Base-by-base conservation (phyloP, 2,797 vertebrate species). In the Stomatorhinus walkeri region DNA sequence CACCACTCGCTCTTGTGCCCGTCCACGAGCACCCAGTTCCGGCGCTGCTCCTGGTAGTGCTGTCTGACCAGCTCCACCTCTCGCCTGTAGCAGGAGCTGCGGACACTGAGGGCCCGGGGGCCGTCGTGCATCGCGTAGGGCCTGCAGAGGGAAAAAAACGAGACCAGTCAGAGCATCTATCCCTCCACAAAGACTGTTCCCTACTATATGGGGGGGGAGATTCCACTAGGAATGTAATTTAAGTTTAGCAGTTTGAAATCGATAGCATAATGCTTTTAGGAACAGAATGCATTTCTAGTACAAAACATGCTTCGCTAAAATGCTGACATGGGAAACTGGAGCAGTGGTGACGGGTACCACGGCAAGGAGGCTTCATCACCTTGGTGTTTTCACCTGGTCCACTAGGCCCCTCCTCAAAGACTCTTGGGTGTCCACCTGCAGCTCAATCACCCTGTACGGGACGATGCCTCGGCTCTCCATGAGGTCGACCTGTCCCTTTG, bases 1-100 rank as follows among this genome's bases (percentile, higher is more conserved):
- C 95, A 97, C 98, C 98, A 99, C 93, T 96, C 97, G 95, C 96
- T 99, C 89, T 94, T 96, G 79, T 89, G 89, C n/a, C 94, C 97
- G 90, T 98, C 93, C 59, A 98, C 92, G 43, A 92, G 91, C 89
- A 95, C 94, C 97, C 97, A 98, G 94, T 99, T 99, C 92, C 96
- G 96, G 93, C 96, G 96, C 61, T 98, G 95, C 51, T 93, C 90
- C 88, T 95, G 93, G 87, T 97, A 98, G 90, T 96, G 95, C 79
- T 93, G 91, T 91, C 95, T 96, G 85, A 98, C 92, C 14, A 89
- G 92, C 76, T 89, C 93, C 76, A 94, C 91, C 88, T 98, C 95
- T 90, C 94, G 93, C 89, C 90, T 95, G 91, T 97, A 97, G 91
- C 92, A 94, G 22, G 96, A 94, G 89, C 95, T 96, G 52, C 94